Base-by-base conservation (phyloP, 1,140 invertebrate species). In the Trachymyrmex septentrionalis region DNA sequence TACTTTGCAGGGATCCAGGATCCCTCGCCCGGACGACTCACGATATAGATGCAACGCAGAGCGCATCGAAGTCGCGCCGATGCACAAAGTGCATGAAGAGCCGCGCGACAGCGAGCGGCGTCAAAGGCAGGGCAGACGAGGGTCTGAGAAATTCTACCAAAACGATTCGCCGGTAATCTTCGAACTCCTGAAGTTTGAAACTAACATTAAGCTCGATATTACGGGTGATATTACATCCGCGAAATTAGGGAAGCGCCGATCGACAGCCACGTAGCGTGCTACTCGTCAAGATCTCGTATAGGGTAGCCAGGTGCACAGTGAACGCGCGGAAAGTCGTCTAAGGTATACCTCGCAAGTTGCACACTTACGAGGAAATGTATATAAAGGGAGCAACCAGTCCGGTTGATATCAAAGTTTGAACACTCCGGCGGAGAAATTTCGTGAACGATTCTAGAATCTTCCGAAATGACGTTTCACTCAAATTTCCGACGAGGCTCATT, bases 101-200 rank as follows among this genome's bases (percentile, higher is more conserved):
- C n/a, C 21, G 38, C 14, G 53, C 50, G 64, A 59, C 78, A 57
- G 53, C 66, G 53, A 59, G 21, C 61, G 55, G 48, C 59, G 44
- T 85, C 86, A 85, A 88, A 88, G 87, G 55, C 63, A 30, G 38
- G 53, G 55, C 48, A 72, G 27, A 69, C 38, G 34, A 55, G 38
- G 2, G n/a, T 24, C 24, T 21, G 55, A 72, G 78, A 77, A 73
- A 88, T 85, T 88, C 71, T 57, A 53, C 34, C 19, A 24, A 67
- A 84, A 89, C 86, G 71, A 86, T 89, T 89, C 38, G 21, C 75
- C 66, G 53, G 69, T 88, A 86, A 89, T 88, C 85, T 69, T 57
- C 55, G 19, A 76, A 72, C 76, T 89, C 44, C 6, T 63, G 5
- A 53, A 82, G 27, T 86, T 59, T 78, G 72, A 44, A 81, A 88